Percentiles rank a stretch among this genome's conserved stretches.
These are phyloP conservation scores for Leguminivora glycinivorella DNA, from an alignment of 1,140 invertebrate species.

Conservation along the genomic window DNA sequence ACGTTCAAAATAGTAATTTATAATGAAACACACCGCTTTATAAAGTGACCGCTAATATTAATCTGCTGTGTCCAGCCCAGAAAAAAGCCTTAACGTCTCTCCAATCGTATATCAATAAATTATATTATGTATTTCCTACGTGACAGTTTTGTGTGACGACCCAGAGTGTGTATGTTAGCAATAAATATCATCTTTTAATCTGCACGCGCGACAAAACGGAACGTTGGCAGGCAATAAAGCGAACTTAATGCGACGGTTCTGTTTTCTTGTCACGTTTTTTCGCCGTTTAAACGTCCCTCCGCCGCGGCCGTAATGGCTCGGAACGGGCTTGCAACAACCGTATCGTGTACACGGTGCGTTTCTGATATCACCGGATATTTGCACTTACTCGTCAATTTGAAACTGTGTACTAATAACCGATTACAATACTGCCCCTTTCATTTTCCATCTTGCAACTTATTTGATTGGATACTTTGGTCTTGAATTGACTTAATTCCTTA, in stretches of 20 bases:
- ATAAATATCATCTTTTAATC: constrained; percentile 65
- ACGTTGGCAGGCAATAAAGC: constrained; percentile 55
- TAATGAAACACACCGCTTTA: neutral
- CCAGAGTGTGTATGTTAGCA: constrained; percentile 34
- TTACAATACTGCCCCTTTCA: neutral
- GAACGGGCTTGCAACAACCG: constrained; percentile 60
- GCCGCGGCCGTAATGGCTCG: constrained; percentile 52
- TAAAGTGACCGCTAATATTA: neutral
- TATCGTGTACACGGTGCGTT: constrained; percentile 28
- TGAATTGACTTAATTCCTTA: no score
- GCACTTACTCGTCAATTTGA: neutral
- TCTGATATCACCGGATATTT: constrained; percentile 4
- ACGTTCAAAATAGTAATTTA: no score
- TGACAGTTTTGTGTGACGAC: constrained; percentile 26
- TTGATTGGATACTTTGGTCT: no score
- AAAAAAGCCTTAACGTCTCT: constrained; percentile 1
- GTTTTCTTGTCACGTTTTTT: constrained; percentile 73
- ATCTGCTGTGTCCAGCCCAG: neutral
- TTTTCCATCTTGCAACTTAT: neutral
- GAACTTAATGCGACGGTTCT: constrained; percentile 64
- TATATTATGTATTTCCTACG: constrained; percentile 27
- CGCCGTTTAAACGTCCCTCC: constrained; percentile 62
- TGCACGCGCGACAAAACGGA: constrained; percentile 53
- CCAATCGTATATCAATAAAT: constrained; percentile 29
- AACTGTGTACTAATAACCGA: constrained; percentile 37